Conservation (phyloP, 2,113 vertebrate genomes). For the Scatophagus argus region DNA sequence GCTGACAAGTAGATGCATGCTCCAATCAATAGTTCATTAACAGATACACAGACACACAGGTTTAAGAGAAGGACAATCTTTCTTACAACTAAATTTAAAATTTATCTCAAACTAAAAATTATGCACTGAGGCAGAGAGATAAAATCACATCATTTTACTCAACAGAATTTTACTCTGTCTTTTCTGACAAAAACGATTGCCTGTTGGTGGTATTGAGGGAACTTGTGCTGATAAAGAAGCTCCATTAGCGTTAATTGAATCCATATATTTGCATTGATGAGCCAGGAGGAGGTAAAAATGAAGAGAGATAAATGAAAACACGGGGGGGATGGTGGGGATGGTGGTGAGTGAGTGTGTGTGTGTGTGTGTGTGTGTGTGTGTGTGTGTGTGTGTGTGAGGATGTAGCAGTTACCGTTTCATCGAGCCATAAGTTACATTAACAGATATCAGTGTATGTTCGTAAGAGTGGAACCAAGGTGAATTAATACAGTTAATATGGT, state of each 20-base stretch:
- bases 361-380: no score
- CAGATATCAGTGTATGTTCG: neutral
- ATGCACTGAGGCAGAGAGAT: neutral
- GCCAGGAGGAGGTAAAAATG: conserved; percentile 39
- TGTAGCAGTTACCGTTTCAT: neutral
- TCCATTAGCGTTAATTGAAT: conserved; percentile 49
- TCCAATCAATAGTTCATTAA: conserved; percentile 7
- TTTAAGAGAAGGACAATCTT: neutral
- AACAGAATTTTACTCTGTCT: neutral
- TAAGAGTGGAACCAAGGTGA: conserved; percentile 5
- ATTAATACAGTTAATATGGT: conserved; percentile 49
- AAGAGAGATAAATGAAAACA: conserved; percentile 45
- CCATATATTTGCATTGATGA: conserved; percentile 58
- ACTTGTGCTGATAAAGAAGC: conserved; percentile 29
- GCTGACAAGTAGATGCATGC: neutral
- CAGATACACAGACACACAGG: neutral
- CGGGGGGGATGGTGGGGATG: neutral
- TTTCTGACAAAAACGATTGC: neutral
- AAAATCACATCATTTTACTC: neutral
- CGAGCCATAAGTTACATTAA: neutral
- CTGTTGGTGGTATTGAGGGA: conserved; percentile 2
- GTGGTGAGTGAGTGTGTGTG: no score
- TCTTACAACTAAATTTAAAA: neutral
- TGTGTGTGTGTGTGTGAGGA: no score
- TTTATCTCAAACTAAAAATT: neutral